These are phyloP conservation scores for Sericinus montela DNA, from an alignment of 2,888 invertebrate genomes.

Conservation along the genomic window DNA sequence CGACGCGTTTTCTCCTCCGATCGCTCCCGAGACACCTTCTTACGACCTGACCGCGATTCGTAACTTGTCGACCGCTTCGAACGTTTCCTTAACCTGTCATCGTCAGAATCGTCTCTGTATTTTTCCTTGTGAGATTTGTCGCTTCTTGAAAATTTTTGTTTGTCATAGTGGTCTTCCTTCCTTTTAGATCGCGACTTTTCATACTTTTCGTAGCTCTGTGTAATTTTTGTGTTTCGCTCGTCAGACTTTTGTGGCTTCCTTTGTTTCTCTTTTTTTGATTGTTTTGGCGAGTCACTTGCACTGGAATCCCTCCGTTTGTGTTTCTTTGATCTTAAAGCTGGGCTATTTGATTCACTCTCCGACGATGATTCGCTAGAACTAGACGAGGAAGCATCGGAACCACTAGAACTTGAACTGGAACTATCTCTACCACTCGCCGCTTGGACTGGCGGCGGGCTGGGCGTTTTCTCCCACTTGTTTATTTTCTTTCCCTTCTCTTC, in stretches of 20 bases:
- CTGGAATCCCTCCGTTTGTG: conserved; percentile 57
- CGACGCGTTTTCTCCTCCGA: conserved; percentile 47
- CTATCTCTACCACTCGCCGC: conserved; percentile 52
- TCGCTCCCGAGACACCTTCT: conserved; percentile 40
- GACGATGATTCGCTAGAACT: conserved; percentile 47
- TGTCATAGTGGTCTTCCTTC: conserved; percentile 53
- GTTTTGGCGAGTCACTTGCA: conserved; percentile 49
- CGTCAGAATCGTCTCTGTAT: conserved; percentile 62
- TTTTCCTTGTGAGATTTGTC: conserved; percentile 48
- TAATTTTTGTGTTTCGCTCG: conserved; percentile 45
- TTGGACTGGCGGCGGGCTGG: conserved; percentile 49
- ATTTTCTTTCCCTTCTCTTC: conserved; percentile 56
- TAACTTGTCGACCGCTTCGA: conserved; percentile 55
- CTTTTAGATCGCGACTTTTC: conserved; percentile 45
- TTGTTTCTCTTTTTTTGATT: conserved; percentile 49
- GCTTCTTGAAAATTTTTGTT: conserved; percentile 49
- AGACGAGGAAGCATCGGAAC: conserved; percentile 55
- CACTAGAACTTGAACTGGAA: conserved; percentile 57
- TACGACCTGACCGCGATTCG: conserved; percentile 49
- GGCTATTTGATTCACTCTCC: conserved; percentile 42
- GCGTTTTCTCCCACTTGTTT: conserved; percentile 48
- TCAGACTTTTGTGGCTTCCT: conserved; percentile 39
- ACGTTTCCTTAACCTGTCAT: conserved; percentile 54
- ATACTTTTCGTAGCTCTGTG: conserved; percentile 46
- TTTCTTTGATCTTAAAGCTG: conserved; percentile 47